Base-by-base conservation (phyloP, 2,888 invertebrate genomes). In the Unio delphinus region DNA sequence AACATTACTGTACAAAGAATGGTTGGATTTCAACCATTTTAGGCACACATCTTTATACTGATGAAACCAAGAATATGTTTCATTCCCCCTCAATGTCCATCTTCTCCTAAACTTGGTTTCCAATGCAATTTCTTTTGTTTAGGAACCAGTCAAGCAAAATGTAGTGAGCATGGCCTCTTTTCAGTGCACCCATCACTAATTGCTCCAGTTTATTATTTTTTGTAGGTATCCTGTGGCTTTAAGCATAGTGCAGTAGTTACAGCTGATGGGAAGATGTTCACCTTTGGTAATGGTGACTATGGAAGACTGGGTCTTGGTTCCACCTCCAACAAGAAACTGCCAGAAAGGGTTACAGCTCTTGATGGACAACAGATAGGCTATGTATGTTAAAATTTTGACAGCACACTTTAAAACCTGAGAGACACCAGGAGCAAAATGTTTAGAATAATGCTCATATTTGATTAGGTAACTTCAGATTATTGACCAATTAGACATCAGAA, bases 191-290 rank as follows among this genome's bases (percentile, higher is more conserved):
- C 45, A 45, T 45, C 11, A 45, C 11, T 45, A 45, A 45, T 45
- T 11, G 11, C 11, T 45, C 11, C 11, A 45, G 6, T 59, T 28
- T 55, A 61, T 55, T 6, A n/a, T 28, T 54, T 26, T 54, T 72
- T 82, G 0, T 80, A 91, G 90, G 91, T 93, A 7, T 90, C 93
- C 3, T 93, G 93, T 87, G 93, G 93, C 3, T 93, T 92, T 84
- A 93, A 93, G 82, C 93, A 93, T 85, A 93, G 92, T 84, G 93
- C 93, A 7, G 93, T 93, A 7, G 92, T 93, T 45, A 93, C 93
- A 3, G 90, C 91, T 6, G 92, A 93, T 85, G 94, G 94, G 17
- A 92, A 92, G 83, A 89, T 93, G 57, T 93, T 92, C 83, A 93
- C 93, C 0, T 94, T 93, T 86, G 93, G 94, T 58, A 93, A 93